These are phyloP conservation scores for Crocodylus rhombifer DNA, from an alignment of 2,797 vertebrate genomes.

Conservation along the genomic window DNA sequence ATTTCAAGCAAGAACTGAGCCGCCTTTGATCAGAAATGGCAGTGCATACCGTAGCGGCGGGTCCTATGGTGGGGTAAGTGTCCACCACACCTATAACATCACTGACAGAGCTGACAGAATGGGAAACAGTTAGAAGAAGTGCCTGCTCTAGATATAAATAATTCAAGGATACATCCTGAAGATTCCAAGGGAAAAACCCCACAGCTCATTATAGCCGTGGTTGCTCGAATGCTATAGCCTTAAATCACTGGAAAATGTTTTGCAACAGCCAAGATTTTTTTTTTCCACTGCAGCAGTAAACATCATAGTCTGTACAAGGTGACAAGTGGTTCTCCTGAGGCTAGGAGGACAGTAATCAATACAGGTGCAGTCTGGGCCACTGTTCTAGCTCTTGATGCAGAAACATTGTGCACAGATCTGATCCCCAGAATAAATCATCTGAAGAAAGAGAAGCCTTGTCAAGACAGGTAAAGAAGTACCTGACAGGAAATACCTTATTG, in stretches of 20 bases:
- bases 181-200: slow-evolving; percentile 71
- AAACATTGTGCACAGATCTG: slow-evolving; percentile 50
- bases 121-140: slow-evolving; percentile 46
- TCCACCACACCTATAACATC: neutral
- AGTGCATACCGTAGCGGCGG: neutral
- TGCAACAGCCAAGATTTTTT: slow-evolving; percentile 60
- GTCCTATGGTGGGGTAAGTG: neutral
- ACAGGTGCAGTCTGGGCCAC: slow-evolving; percentile 40
- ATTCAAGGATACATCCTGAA: slow-evolving; percentile 59
- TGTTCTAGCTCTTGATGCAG: slow-evolving; percentile 38
- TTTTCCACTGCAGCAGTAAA: slow-evolving; percentile 67
- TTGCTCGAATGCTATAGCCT: slow-evolving; percentile 62
- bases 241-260: slow-evolving; percentile 80
- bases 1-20: neutral
- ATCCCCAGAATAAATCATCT: slow-evolving; percentile 65
- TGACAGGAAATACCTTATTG: slow-evolving; percentile 7
- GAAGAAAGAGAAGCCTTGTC: slow-evolving; percentile 46
- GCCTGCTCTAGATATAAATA: slow-evolving; percentile 53
- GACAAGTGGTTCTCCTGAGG: slow-evolving; percentile 77
- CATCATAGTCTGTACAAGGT: slow-evolving; percentile 67
- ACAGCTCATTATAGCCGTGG: slow-evolving; percentile 72
- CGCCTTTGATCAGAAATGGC: neutral
- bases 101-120: slow-evolving; percentile 30
- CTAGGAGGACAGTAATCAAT: slow-evolving; percentile 67
- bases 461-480: slow-evolving; percentile 45